Conservation (phyloP, 2,113 vertebrate genomes). For the Hemiprocne comata region DNA sequence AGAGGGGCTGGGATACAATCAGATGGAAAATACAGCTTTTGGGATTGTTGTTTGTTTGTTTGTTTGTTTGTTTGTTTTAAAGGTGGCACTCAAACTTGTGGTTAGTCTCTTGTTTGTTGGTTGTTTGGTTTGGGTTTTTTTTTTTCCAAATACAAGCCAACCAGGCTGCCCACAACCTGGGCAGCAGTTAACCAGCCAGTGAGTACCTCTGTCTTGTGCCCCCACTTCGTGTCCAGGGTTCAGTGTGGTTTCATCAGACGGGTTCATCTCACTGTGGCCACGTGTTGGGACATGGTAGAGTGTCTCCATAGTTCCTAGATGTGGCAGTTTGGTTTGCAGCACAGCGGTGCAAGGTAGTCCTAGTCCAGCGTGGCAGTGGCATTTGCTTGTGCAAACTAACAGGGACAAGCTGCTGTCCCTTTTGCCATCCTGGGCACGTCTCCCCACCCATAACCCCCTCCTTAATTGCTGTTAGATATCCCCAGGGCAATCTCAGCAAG, state of each 20-base stretch:
- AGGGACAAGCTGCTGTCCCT: background rate
- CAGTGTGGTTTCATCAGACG: fast-evolving
- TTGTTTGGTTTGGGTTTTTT: background rate
- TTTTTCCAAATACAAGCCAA: background rate
- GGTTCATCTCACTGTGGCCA: fast-evolving
- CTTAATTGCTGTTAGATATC: background rate
- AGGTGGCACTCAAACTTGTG: background rate
- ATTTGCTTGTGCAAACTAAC: background rate
- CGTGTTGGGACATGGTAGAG: fast-evolving
- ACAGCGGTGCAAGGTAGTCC: background rate
- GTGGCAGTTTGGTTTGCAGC: background rate
- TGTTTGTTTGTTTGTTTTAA: background rate
- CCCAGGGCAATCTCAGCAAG: background rate
- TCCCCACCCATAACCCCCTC: background rate
- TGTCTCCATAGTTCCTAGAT: background rate
- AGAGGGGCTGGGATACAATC: background rate
- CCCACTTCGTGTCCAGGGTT: no score
- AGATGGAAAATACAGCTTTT: background rate
- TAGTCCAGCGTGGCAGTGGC: fast-evolving
- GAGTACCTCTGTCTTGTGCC: no score
- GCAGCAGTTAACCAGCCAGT: fast-evolving
- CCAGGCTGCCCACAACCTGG: background rate
- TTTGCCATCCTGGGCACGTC: background rate
- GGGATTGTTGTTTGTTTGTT: background rate
- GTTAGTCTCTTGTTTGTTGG: background rate